Evolutionary conservation across 2,888 invertebrate species (phyloP), one percentile per base, ranked within the genome.

Genomic region (Chouioia cunea): DNA sequence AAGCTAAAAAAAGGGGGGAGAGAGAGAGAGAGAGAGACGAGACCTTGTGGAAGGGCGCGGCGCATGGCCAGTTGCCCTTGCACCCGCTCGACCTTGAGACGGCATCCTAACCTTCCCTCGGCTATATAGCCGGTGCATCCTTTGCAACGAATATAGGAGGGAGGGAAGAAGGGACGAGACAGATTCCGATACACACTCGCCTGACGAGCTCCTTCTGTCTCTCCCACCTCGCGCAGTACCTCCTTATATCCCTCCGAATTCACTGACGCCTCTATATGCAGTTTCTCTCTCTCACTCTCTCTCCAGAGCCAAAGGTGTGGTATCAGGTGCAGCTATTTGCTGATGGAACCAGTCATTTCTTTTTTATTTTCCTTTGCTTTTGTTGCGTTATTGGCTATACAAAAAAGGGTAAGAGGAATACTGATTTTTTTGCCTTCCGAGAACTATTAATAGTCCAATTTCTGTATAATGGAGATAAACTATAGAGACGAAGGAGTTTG

Each of bases 71-170:
- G 68, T 54, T 71, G 71, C 73, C 66, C 74, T 75, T 75, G 74
- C 71, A 74, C 71, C 69, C 52, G 47, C 58, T 22, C 74, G 74
- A 71, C 74, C 74, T 74, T 74, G 71, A 73, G 71, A 71, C 74
- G 69, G 74, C 74, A 69, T 66, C 71, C 74, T 71, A 74, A 74
- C 74, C 74, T 74, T 74, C 71, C 73, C 71, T 68, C 54, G 58
- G 43, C 60, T 48, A 20, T 57, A 18, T 20, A 50, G 50, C 62
- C 59, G 57, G 65, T 72, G 68, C 73, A 70, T 70, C 73, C 64
- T 66, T 46, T 59, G 15, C 14, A 48, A 23, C 46, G 47, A n/a
- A 20, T 36, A 22, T 44, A 58, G 47, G 52, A 62, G 60, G 23
- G 58, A 57, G 47, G 36, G 58, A 48, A 47, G 52, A 20, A 16